These are phyloP conservation scores for Polydrusus tereticollis DNA, from an alignment of 2,888 invertebrate genomes.

Conservation along the genomic window DNA sequence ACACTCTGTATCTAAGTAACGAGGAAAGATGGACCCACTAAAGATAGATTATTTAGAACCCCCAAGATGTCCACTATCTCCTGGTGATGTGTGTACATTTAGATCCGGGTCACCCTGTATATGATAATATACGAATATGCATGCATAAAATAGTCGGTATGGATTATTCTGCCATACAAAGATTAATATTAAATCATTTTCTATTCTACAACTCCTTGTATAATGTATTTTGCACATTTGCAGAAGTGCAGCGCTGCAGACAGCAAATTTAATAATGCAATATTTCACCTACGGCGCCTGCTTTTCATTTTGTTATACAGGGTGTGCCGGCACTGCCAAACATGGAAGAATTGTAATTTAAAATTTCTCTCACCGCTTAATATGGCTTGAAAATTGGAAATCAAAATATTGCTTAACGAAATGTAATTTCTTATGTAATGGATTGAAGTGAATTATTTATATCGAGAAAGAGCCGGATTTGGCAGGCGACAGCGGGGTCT, in stretches of 20 bases:
- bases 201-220: constrained; percentile 37
- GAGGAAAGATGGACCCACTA: too few species aligned
- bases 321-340: background rate
- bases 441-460: too few species aligned
- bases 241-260: constrained; percentile 32
- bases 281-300: constrained; percentile 36
- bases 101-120: too few species aligned
- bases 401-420: background rate
- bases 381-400: background rate
- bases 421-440: too few species aligned
- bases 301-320: constrained; percentile 29
- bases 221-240: constrained; percentile 37
- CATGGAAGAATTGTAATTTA: background rate
- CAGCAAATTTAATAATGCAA: constrained; percentile 39
- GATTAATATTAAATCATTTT: constrained; percentile 30
- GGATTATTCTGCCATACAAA: constrained; percentile 20
- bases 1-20: too few species aligned
- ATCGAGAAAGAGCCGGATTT: too few species aligned
- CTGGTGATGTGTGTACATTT: too few species aligned
- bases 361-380: too few species aligned
- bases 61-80: too few species aligned
- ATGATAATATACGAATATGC: background rate
- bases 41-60: too few species aligned
- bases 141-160: constrained; percentile 14
- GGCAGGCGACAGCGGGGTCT: too few species aligned